A percentile compares a stretch with the other conserved stretches of the same genome.
These are phyloP conservation scores for Musca vetustissima DNA, from an alignment of 1,140 invertebrate species.

Conservation along the genomic window DNA sequence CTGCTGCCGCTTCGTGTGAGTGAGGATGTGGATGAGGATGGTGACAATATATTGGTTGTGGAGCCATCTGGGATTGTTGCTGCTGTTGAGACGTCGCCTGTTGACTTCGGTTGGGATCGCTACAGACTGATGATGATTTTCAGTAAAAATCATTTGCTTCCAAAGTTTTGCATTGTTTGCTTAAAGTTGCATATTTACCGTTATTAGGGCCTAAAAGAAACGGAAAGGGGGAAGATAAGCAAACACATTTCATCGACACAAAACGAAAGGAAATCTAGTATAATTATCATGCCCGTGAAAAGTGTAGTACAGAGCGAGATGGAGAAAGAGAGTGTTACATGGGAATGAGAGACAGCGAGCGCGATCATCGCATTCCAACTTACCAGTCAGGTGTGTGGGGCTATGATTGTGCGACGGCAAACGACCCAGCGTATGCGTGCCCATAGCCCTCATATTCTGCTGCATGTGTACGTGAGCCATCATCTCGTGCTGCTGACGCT, in stretches of 20 bases:
- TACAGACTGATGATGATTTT: constrained; percentile 68
- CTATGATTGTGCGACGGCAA: constrained; percentile 60
- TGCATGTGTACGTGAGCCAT: constrained; percentile 55
- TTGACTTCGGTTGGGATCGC: constrained; percentile 36
- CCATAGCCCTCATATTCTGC: constrained; percentile 58
- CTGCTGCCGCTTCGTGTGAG: constrained; percentile 31
- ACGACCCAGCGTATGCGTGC: constrained; percentile 59
- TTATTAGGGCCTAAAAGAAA: constrained; percentile 62
- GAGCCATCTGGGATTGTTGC: constrained; percentile 52
- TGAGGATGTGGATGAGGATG: constrained; percentile 55
- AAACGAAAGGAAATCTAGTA: not conserved
- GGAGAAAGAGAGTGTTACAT: not conserved
- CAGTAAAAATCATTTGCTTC: constrained; percentile 94
- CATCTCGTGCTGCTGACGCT: constrained; percentile 53
- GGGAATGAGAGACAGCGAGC: not conserved
- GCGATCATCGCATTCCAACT: constrained; percentile 25
- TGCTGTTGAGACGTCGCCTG: constrained; percentile 24
- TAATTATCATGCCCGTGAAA: not conserved
- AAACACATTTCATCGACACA: not conserved
- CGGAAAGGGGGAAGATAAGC: not conserved
- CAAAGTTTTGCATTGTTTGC: constrained; percentile 91
- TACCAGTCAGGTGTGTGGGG: constrained; percentile 55
- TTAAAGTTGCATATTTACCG: constrained; percentile 88
- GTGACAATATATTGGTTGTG: constrained; percentile 52
- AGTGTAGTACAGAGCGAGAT: constrained; percentile 7